Percentiles rank a stretch among this genome's conserved stretches.
These are phyloP conservation scores for Catotricha subobsoleta DNA, from an alignment of 2,888 invertebrate genomes.

Conservation along the genomic window DNA sequence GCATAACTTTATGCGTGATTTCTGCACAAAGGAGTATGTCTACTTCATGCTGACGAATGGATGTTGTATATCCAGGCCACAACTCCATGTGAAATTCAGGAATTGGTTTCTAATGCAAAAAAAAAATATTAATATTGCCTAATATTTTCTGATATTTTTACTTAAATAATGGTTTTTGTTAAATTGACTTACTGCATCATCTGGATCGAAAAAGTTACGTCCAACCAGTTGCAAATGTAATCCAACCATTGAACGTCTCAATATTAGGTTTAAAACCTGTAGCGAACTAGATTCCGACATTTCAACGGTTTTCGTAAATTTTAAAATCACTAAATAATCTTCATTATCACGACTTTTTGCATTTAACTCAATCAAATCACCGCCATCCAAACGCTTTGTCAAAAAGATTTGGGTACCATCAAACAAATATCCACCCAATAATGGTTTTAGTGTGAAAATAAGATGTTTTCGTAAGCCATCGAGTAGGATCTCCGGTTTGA, in stretches of 20 bases:
- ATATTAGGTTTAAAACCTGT: slow-evolving; percentile 60
- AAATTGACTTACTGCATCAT: slow-evolving; percentile 42
- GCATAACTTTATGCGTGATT: slow-evolving; percentile 66
- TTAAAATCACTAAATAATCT: slow-evolving; percentile 44
- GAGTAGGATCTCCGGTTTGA: slow-evolving; percentile 52
- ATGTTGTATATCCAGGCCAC: slow-evolving; percentile 41
- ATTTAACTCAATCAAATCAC: slow-evolving; percentile 18
- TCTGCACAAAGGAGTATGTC: slow-evolving; percentile 63
- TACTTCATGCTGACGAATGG: slow-evolving; percentile 65
- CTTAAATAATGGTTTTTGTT: no score
- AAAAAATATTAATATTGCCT: slow-evolving; percentile 5
- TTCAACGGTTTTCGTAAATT: slow-evolving; percentile 42
- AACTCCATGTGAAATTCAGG: not conserved
- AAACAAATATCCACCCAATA: slow-evolving; percentile 50
- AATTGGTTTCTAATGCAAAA: not conserved
- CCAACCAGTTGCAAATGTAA: slow-evolving; percentile 50
- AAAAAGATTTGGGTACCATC: slow-evolving; percentile 57
- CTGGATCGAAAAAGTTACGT: slow-evolving; percentile 53
- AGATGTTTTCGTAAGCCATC: slow-evolving; percentile 41
- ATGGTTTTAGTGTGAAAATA: slow-evolving; percentile 35
- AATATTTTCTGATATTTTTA: no score
- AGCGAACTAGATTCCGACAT: slow-evolving; percentile 51
- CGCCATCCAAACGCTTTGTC: slow-evolving; percentile 34
- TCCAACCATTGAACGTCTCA: slow-evolving; percentile 37
- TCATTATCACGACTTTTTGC: slow-evolving; percentile 34